These are phyloP conservation scores for Scaptomyza graminum DNA, from an alignment of 1,140 invertebrate genomes.

Conservation along the genomic window DNA sequence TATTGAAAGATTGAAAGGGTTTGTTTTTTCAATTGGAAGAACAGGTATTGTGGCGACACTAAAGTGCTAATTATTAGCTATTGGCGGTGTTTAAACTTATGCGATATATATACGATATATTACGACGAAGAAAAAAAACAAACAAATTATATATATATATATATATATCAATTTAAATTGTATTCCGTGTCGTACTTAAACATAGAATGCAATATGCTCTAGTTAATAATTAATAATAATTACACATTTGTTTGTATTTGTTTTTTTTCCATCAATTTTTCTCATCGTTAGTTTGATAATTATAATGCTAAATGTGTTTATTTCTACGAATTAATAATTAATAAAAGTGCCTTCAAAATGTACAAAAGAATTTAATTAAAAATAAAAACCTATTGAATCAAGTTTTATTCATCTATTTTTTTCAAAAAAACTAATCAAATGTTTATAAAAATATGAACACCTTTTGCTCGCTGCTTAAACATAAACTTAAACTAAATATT, in stretches of 20 bases:
- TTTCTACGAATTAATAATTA: constrained; percentile 43
- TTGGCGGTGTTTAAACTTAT: constrained; percentile 80
- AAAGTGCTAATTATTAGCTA: constrained; percentile 81
- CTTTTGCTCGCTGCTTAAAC: constrained; percentile 37
- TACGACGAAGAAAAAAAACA: constrained; percentile 57
- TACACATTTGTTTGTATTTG: constrained; percentile 33
- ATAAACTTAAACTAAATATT: constrained; percentile 28
- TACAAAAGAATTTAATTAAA: constrained; percentile 25
- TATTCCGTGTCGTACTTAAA: constrained; percentile 35
- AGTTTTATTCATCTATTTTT: constrained; percentile 7
- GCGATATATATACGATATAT: too few relatives aligned
- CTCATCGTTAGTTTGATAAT: constrained; percentile 27
- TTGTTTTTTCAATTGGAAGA: constrained; percentile 74
- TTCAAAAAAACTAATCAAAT: constrained; percentile 33
- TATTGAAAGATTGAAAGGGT: constrained; percentile 69
- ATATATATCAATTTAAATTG: constrained; percentile 31
- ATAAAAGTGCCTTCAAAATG: constrained; percentile 64
- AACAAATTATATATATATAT: constrained; percentile 48
- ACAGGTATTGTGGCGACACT: constrained; percentile 81
- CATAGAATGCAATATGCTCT: constrained; percentile 48
- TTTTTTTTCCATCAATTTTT: neutral
- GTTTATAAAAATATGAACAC: constrained; percentile 66
- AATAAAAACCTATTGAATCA: constrained; percentile 12
- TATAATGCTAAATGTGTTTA: constrained; percentile 56
- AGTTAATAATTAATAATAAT: constrained; percentile 63